phyloP scores from a whole-genome alignment of 23 tunicate genomes.

The Phallusia fumigata region DNA sequence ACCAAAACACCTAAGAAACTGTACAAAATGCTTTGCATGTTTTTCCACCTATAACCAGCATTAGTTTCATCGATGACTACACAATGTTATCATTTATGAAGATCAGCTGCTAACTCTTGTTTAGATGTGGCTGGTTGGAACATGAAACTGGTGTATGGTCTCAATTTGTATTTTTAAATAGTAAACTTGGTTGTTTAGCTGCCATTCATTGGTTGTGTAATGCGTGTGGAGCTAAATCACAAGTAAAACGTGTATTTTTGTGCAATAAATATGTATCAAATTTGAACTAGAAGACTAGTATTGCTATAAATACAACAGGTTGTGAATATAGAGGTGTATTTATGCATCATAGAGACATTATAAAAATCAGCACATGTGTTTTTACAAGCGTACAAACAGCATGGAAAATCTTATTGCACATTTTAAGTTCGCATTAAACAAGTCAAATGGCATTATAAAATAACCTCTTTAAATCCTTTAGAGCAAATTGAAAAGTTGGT shows the following conservation, averaged over 20 bases:
- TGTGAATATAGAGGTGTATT: too few species aligned
- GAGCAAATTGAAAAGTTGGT: too few species aligned
- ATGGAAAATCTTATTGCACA: too few species aligned
- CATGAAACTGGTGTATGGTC: background rate
- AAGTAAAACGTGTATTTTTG: background rate
- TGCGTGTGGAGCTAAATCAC: background rate
- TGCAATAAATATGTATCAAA: background rate
- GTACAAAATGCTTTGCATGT: background rate
- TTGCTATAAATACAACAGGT: too few species aligned
- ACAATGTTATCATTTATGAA: conserved; percentile 26
- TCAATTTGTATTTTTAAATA: background rate
- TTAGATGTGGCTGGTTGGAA: background rate
- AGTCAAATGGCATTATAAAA: too few species aligned
- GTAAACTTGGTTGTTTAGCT: background rate
- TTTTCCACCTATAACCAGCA: background rate
- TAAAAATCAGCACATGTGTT: too few species aligned
- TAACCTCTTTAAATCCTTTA: too few species aligned
- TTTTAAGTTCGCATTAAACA: too few species aligned
- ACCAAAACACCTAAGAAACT: background rate
- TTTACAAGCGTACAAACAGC: too few species aligned
- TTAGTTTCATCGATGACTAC: background rate
- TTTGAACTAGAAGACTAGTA: too few species aligned
- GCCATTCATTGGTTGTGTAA: background rate
- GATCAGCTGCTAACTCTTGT: background rate
- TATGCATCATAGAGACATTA: too few species aligned